Evolutionary conservation across 2,797 vertebrate species (phyloP).

Genomic region (Cygnus olor): DNA sequence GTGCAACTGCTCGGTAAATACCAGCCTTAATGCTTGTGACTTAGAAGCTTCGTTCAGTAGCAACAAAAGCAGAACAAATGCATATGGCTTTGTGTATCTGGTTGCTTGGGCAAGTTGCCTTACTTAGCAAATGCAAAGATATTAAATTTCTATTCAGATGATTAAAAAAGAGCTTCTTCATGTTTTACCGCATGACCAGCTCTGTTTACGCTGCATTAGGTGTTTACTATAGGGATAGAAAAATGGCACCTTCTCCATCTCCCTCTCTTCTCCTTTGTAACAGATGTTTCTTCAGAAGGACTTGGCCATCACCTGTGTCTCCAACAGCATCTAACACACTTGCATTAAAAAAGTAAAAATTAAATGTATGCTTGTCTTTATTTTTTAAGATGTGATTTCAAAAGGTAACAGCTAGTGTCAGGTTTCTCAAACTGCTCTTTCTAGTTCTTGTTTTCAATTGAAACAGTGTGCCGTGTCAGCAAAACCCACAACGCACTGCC

Average conservation of each 20-base stretch:
- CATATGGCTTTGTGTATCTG: constrained; percentile 73
- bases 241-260: constrained; percentile 50
- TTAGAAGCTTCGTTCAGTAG: constrained; percentile 73
- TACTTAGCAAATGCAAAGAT: constrained; percentile 79
- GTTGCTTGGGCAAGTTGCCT: constrained; percentile 76
- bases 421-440: constrained; percentile 60
- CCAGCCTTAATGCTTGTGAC: constrained; percentile 65
- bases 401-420: constrained; percentile 61
- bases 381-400: constrained; percentile 44
- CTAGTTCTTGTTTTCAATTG: constrained; percentile 57
- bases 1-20: constrained; percentile 64
- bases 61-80: constrained; percentile 75
- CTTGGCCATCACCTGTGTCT: constrained; percentile 17
- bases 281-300: constrained; percentile 47
- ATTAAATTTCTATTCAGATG: constrained; percentile 83
- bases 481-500: constrained; percentile 2
- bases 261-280: constrained; percentile 44
- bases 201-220: constrained; percentile 70
- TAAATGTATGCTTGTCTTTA: neutral
- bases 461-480: constrained; percentile 57
- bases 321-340: constrained; percentile 6
- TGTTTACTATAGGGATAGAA: constrained; percentile 71
- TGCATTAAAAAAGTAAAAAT: neutral
- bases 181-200: constrained; percentile 73
- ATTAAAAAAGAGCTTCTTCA: constrained; percentile 81